These are phyloP conservation scores for Cotesia congregata DNA, from an alignment of 2,888 invertebrate species.

Conservation along the genomic window DNA sequence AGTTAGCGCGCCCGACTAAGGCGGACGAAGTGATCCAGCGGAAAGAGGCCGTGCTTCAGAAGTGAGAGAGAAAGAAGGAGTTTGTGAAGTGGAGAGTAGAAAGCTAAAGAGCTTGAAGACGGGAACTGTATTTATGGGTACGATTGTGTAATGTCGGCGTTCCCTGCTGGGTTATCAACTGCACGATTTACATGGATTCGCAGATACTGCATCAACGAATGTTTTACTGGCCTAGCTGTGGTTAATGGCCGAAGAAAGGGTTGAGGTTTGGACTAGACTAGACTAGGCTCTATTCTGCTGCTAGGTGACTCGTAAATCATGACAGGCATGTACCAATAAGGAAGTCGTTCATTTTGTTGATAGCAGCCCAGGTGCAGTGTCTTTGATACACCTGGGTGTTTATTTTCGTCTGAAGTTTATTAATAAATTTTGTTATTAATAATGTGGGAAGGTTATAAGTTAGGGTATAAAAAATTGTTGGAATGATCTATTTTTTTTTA, in stretches of 20 bases:
- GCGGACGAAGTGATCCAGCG: too few relatives aligned
- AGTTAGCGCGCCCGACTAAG: too few relatives aligned
- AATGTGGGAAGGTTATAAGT: too few relatives aligned
- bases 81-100: too few relatives aligned
- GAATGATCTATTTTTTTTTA: too few relatives aligned
- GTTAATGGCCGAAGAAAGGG: background rate
- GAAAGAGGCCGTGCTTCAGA: too few relatives aligned
- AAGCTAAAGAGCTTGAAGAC: background rate
- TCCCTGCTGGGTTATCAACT: slow-evolving; percentile 32
- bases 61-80: too few relatives aligned
- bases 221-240: background rate
- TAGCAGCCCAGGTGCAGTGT: background rate
- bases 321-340: background rate
- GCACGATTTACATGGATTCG: slow-evolving; percentile 30
- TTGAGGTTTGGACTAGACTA: too few relatives aligned
- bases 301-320: background rate
- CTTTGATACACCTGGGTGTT: background rate
- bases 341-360: background rate
- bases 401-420: background rate
- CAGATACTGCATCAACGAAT: background rate
- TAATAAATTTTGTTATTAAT: too few relatives aligned
- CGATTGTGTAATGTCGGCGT: background rate
- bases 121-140: background rate
- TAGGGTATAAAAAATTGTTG: too few relatives aligned
- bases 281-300: background rate